Base-by-base conservation (phyloP, 2,797 vertebrate species). In the Scarus forsteni region DNA sequence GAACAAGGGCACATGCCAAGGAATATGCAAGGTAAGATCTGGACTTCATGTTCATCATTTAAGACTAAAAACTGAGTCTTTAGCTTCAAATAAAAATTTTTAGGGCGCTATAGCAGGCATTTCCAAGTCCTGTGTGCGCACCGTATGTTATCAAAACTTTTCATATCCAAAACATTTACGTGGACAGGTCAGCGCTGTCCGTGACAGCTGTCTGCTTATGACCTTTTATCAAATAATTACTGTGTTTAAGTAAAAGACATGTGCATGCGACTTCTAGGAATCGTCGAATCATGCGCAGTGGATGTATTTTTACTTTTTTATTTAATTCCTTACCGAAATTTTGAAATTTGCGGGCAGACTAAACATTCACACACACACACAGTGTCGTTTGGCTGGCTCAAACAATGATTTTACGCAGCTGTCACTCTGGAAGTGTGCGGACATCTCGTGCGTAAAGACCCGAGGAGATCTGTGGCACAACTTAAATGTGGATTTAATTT, bases 1-100 rank as follows among this genome's bases (percentile, higher is more conserved):
- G 98, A 97, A 91, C 97, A 96, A 87, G 95, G 97, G 82, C 97
- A 95, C 92, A 96, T 97, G 97, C 96, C 97, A 88, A 96, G 96
- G 92, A 97, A 95, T 90, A 97, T 99, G 96, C 98, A 99, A 96
- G 98, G 98, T 99, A 96, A 95, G 96, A 80, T 0, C 5, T 42
- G 50, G 10, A 67, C 65, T 49, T 54, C 7, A 7, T 45, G 11
- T 45, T 1, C 35, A 40, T 66, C 55, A 44, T 36, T 36, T 5
- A 10, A 42, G 10, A 46, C 12, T 9, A 16, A 35, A 5, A 0
- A 16, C 27, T 45, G 10, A 44, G 9, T 16, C 9, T 8, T 0
- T 0, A 10, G 15, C 16, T 12, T 38, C 44, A 27, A 38, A 8
- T 11, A 14, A 9, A n/a, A 15, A 13, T 60, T 64, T 50, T 40